Conservation (phyloP, 2,888 invertebrate species). For the Zootermopsis nevadensis region DNA sequence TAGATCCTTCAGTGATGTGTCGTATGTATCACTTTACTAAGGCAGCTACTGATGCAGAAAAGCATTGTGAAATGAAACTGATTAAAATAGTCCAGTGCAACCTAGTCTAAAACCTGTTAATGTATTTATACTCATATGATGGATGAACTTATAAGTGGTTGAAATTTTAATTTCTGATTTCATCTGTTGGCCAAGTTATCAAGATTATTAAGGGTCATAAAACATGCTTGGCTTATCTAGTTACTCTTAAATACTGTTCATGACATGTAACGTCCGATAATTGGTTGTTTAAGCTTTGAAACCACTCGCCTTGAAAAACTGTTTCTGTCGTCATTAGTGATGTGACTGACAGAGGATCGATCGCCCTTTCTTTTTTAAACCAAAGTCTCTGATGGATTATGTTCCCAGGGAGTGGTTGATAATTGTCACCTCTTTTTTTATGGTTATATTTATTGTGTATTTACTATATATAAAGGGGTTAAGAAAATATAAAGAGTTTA, state of each 20-base stretch:
- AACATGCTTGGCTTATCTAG: constrained; percentile 8
- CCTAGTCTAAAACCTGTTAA: constrained; percentile 12
- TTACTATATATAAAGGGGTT: constrained; percentile 15
- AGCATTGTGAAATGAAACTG: background rate
- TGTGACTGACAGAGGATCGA: background rate
- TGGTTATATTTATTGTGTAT: constrained; percentile 33
- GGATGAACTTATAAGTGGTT: constrained; percentile 5
- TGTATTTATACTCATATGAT: constrained; percentile 14
- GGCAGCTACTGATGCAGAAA: background rate
- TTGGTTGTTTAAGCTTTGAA: background rate
- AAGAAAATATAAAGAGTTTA: constrained; percentile 11
- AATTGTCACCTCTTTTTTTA: background rate
- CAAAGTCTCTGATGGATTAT: constrained; percentile 4
- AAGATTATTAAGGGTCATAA: background rate
- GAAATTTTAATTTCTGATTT: background rate
- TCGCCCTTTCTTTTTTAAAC: constrained; percentile 1
- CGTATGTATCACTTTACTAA: background rate
- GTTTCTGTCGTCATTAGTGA: background rate
- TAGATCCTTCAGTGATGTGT: too few species aligned
- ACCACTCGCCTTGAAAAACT: constrained; percentile 7
- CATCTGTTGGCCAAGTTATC: background rate
- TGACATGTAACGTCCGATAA: background rate
- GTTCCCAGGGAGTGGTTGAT: constrained; percentile 17
- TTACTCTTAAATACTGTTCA: background rate
- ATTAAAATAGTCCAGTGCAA: constrained; percentile 20